phyloP scores from a whole-genome alignment of 35 echinoderm and acorn worm species.

The Stichopus chloronotus region DNA sequence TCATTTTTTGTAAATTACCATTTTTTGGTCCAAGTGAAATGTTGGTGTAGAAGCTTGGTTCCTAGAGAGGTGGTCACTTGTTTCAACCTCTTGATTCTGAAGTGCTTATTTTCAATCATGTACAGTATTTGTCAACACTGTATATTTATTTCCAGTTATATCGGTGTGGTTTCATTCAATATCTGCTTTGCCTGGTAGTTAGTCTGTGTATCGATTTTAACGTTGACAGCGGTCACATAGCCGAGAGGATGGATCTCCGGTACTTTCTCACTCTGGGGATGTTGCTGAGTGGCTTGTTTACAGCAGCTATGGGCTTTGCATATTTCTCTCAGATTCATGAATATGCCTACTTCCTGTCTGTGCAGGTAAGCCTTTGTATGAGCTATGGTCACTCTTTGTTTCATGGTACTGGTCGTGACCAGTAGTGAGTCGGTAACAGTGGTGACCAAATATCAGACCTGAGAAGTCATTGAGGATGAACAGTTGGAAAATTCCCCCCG shows the following conservation, averaged over 20 bases:
- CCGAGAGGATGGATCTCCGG: constrained; percentile 86
- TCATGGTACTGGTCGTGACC: neutral
- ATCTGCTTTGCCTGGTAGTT: too few species aligned
- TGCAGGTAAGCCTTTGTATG: constrained; percentile 66
- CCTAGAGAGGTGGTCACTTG: too few species aligned
- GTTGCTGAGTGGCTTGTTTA: constrained; percentile 89
- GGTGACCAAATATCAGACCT: neutral
- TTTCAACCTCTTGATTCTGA: too few species aligned
- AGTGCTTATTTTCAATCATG: too few species aligned
- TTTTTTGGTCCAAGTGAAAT: too few species aligned
- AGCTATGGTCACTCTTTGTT: neutral
- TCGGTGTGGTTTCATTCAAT: too few species aligned
- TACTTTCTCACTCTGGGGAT: constrained; percentile 93
- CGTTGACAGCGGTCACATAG: constrained; percentile 86
- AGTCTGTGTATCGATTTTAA: too few species aligned
- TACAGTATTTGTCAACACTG: too few species aligned
- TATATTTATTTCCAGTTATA: too few species aligned
- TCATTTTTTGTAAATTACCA: too few species aligned
- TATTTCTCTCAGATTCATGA: constrained; percentile 84
- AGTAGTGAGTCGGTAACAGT: neutral
- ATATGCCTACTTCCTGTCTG: constrained; percentile 75
- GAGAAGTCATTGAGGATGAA: neutral
- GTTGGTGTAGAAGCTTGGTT: too few species aligned
- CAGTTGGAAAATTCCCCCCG: neutral
- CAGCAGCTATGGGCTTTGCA: constrained; percentile 78